A percentile compares a stretch with the other conserved stretches of the same genome.
Conservation (phyloP, 2,888 invertebrate species). For the Ceraclea dissimilis region DNA sequence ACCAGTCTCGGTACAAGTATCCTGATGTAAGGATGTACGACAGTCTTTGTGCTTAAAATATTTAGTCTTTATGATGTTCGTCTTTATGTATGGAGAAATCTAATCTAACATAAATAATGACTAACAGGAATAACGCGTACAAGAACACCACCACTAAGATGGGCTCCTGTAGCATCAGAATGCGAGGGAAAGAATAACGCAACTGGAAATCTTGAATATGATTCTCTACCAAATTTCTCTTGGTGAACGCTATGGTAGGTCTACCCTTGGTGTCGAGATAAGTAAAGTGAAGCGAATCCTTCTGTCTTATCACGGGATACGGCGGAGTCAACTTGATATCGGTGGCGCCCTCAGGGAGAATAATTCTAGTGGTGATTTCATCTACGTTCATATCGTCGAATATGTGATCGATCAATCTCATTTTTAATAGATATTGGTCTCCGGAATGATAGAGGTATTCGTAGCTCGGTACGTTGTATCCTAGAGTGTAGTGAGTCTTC, state of each 20-base stretch:
- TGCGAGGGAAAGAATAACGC: conserved; percentile 78
- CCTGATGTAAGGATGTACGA: too few relatives aligned
- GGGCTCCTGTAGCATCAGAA: conserved; percentile 89
- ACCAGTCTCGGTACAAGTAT: too few relatives aligned
- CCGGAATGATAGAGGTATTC: conserved; percentile 84
- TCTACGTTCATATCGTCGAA: conserved; percentile 96
- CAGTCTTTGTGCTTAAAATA: too few relatives aligned
- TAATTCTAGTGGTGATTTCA: conserved; percentile 77
- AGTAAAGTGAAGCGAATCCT: conserved; percentile 77
- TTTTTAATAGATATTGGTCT: conserved; percentile 75
- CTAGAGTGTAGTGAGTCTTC: conserved; percentile 94
- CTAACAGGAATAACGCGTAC: conserved; percentile 80
- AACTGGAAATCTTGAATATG: conserved; percentile 94
- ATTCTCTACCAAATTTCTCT: conserved; percentile 85
- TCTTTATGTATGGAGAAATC: conserved; percentile 89
- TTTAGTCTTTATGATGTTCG: conserved; percentile 49
- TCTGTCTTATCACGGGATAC: conserved; percentile 65
- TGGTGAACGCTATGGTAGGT: conserved; percentile 74
- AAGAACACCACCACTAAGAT: conserved; percentile 81
- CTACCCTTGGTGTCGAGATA: conserved; percentile 94
- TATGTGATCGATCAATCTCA: conserved; percentile 93
- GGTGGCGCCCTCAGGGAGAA: conserved; percentile 89
- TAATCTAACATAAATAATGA: conserved; percentile 89
- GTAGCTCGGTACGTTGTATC: conserved; percentile 96
- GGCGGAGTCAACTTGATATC: conserved; percentile 76